Base-by-base conservation (phyloP, 2,888 invertebrate genomes). In the Callyntrura guangdongensis region DNA sequence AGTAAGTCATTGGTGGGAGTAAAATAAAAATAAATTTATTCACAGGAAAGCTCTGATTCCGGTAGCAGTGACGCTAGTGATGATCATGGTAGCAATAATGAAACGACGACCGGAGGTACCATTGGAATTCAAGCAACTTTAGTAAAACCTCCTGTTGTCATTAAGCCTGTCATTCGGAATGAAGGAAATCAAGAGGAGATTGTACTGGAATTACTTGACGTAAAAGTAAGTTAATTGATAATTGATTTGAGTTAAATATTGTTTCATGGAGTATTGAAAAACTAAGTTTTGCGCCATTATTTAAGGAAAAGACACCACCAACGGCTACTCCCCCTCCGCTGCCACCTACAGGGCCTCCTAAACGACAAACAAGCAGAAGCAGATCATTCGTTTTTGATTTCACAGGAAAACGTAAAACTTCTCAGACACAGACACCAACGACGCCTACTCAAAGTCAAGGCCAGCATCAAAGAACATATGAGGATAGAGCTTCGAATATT, bases 181-280 rank as follows among this genome's bases (percentile, higher is more conserved):
- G 67, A 77, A 56, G 91, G 91, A 9, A 82, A 91, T 56, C 91
- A 91, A 36, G 91, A 91, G n/a, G 88, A 53, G 36, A 79, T 91
- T 8, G 64, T 22, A 5, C 20, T 91, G 25, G 91, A 91, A 14
- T 56, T 69, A 4, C 64, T 91, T 8, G 91, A 91, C 5, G 89
- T 91, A 2, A 59, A 89, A 20, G 91, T 91, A 85, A 64, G 5
- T 12, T 12, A n/a, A 25, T 64, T 14, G 20, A 61, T 17, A 22
- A 8, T 17, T 77, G 45, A 82, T 64, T 27, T n/a, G n/a, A n/a
- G n/a, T n/a, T n/a, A n/a, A n/a, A n/a, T n/a, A n/a, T n/a, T 36
- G 69, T 69, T 14, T 64, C 4, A 25, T 20, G 1, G 11, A 64
- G 11, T 64, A 22, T 14, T 64, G 3, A 20, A 4, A 8, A n/a